A percentile compares a stretch with the other conserved stretches of the same genome.
phyloP scores from a whole-genome alignment of 2,888 invertebrate genomes.

The Drosophila merina region DNA sequence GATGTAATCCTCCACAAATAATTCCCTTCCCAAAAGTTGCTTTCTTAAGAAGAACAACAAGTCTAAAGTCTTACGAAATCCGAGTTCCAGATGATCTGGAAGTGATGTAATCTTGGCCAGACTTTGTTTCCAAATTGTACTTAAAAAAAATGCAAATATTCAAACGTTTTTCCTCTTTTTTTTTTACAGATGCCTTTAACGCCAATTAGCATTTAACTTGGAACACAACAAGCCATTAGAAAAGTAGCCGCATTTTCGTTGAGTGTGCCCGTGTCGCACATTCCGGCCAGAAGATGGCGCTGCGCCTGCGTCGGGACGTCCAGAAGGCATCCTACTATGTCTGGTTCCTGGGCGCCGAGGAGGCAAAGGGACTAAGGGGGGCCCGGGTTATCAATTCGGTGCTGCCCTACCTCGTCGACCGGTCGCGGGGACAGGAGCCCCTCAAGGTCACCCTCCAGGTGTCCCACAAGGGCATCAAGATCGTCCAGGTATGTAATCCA shows the following conservation, averaged over 20 bases:
- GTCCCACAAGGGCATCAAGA: constrained; percentile 96
- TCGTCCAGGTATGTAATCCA: constrained; percentile 89
- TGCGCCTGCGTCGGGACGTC: constrained; percentile 92
- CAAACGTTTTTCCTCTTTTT: not conserved
- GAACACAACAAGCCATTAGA: not conserved
- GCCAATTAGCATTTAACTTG: constrained; percentile 27
- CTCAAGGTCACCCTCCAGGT: constrained; percentile 96
- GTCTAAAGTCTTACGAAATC: not conserved
- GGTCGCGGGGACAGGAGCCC: constrained; percentile 93
- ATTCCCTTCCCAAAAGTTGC: not conserved
- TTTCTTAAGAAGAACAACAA: too few relatives aligned
- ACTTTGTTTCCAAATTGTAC: not conserved
- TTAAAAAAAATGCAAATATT: not conserved
- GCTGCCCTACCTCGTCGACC: constrained; percentile 91
- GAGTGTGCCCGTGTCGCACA: constrained; percentile 25
- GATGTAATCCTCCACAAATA: not conserved
- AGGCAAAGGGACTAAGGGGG: constrained; percentile 94
- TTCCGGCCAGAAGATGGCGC: constrained; percentile 86
- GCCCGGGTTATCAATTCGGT: constrained; percentile 94
- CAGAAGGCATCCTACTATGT: constrained; percentile 96
- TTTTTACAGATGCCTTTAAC: constrained; percentile 22
- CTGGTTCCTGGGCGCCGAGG: constrained; percentile 98
- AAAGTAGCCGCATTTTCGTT: constrained; percentile 10
- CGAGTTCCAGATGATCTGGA: not conserved
- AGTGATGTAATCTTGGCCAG: not conserved